Conservation (phyloP, 2,113 vertebrate genomes). For the Epinephelus fuscoguttatus region DNA sequence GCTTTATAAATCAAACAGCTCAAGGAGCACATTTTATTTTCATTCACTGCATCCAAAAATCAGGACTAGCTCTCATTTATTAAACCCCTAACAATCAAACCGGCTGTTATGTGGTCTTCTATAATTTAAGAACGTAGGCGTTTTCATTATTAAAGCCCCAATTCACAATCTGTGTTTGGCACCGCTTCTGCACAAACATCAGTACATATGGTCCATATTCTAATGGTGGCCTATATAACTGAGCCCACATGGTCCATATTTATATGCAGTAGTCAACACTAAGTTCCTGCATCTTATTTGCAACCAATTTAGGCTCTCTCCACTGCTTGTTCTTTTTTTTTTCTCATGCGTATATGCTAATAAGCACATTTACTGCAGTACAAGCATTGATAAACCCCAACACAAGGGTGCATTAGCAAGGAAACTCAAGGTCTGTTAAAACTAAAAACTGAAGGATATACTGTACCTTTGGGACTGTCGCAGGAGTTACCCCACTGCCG, state of each 20-base stretch:
- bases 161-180: constrained; percentile 1
- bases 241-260: constrained; percentile 6
- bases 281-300: constrained; percentile 1
- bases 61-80: background rate
- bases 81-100: background rate
- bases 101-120: background rate
- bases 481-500: constrained; percentile 93
- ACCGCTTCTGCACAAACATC: background rate
- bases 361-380: background rate
- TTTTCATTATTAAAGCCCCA: background rate
- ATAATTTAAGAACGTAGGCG: background rate
- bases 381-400: background rate
- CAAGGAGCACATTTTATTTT: background rate
- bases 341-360: background rate
- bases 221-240: background rate
- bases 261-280: background rate
- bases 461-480: constrained; percentile 90
- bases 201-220: background rate
- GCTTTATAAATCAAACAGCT: constrained; percentile 23
- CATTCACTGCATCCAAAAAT: constrained; percentile 13
- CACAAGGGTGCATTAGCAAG: constrained; percentile 2
- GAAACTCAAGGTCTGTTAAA: background rate
- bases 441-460: background rate
- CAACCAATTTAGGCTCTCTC: background rate
- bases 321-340: background rate